A percentile compares a stretch with the other conserved stretches of the same genome.
Evolutionary conservation across 1,140 invertebrate species (phyloP).

Genomic region (Drosophila ercepeae): DNA sequence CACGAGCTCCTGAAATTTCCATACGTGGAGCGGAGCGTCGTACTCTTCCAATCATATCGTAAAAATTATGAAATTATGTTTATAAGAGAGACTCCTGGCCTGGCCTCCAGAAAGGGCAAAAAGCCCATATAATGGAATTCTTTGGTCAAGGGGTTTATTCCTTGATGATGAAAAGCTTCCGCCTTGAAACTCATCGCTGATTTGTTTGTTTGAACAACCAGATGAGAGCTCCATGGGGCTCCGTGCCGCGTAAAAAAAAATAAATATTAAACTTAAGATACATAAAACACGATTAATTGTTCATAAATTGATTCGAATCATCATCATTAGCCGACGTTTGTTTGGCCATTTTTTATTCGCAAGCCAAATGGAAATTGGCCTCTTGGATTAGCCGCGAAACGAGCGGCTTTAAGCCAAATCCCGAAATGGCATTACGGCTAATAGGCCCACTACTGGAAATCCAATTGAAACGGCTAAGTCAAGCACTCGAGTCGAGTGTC

Average conservation of each 20-base stretch:
- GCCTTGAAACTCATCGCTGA: slow-evolving; percentile 1
- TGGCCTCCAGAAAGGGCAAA: background rate
- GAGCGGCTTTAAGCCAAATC: slow-evolving; percentile 22
- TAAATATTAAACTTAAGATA: slow-evolving; percentile 45
- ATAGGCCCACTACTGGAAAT: slow-evolving; percentile 47
- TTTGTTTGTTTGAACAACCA: slow-evolving; percentile 31
- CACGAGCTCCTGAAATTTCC: slow-evolving; percentile 31
- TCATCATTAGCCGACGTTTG: slow-evolving; percentile 27
- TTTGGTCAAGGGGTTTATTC: slow-evolving; percentile 42
- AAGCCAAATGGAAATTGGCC: slow-evolving; percentile 11
- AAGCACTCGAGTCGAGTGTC: slow-evolving; percentile 20
- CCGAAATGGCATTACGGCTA: slow-evolving; percentile 32
- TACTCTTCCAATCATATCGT: slow-evolving; percentile 51
- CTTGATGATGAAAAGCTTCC: slow-evolving; percentile 69
- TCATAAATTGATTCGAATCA: slow-evolving; percentile 36
- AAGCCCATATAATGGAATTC: slow-evolving; percentile 16
- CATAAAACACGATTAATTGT: slow-evolving; percentile 55
- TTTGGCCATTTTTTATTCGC: slow-evolving; percentile 6
- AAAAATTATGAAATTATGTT: slow-evolving; percentile 74
- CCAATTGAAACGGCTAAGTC: slow-evolving; percentile 47
- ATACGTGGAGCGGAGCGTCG: background rate
- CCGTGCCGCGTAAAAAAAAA: background rate
- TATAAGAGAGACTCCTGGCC: slow-evolving; percentile 1
- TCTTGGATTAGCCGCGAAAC: slow-evolving; percentile 34
- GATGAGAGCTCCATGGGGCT: slow-evolving; percentile 10